phyloP scores from a whole-genome alignment of 2,888 invertebrate genomes.

The Spisula solida region DNA sequence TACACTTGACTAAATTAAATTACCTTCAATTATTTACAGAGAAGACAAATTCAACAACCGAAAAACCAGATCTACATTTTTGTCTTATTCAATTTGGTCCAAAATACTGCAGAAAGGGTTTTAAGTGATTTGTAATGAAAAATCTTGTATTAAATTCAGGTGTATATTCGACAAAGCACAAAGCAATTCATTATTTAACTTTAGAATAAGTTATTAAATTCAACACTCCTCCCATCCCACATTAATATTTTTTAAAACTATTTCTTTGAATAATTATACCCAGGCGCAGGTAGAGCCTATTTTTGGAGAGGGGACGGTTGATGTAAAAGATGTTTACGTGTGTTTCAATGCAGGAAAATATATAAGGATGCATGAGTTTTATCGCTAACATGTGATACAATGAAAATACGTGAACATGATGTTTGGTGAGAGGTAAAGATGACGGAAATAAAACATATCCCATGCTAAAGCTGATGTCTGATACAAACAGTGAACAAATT shows the following conservation, averaged over 20 bases:
- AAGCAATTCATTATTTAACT: slow-evolving; percentile 40
- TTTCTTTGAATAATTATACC: slow-evolving; percentile 54
- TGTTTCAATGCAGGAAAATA: slow-evolving; percentile 49
- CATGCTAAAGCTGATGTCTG: slow-evolving; percentile 40
- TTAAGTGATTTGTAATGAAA: slow-evolving; percentile 10
- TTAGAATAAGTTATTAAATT: slow-evolving; percentile 46
- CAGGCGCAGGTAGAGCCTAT: slow-evolving; percentile 73
- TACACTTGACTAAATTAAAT: slow-evolving; percentile 51
- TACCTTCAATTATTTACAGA: background rate
- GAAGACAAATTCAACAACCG: slow-evolving; percentile 8
- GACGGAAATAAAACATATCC: slow-evolving; percentile 32
- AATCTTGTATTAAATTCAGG: slow-evolving; percentile 19
- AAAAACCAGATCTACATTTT: slow-evolving; percentile 22
- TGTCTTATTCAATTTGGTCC: slow-evolving; percentile 19
- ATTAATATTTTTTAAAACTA: slow-evolving; percentile 24
- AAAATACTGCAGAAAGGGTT: background rate
- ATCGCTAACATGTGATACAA: slow-evolving; percentile 59
- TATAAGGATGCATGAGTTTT: slow-evolving; percentile 56
- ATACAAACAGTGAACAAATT: slow-evolving; percentile 1
- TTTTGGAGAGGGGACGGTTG: slow-evolving; percentile 36
- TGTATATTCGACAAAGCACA: slow-evolving; percentile 48
- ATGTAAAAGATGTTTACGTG: slow-evolving; percentile 33
- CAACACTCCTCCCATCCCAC: slow-evolving; percentile 59
- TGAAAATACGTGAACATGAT: slow-evolving; percentile 37
- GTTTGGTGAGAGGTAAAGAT: slow-evolving; percentile 43